phyloP scores from a whole-genome alignment of 1,140 invertebrate species.

The Penaeus chinensis region DNA sequence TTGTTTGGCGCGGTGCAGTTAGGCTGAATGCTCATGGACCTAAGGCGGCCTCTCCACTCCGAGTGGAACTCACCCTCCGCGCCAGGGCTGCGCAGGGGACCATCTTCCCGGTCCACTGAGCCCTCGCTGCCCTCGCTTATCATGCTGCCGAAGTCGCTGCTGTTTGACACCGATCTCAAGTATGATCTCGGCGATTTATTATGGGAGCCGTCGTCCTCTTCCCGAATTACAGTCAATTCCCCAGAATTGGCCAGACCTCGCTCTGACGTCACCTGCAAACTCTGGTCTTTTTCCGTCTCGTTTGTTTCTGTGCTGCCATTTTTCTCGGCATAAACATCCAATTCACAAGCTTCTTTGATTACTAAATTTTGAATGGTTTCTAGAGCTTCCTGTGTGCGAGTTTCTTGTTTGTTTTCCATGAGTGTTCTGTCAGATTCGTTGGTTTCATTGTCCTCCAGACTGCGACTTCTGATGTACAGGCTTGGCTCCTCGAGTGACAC shows the following conservation, averaged over 20 bases:
- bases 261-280: constrained; percentile 20
- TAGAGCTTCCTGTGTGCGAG: neutral
- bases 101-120: constrained; percentile 33
- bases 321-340: neutral
- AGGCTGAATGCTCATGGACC: constrained; percentile 21
- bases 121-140: constrained; percentile 46
- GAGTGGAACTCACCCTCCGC: constrained; percentile 15
- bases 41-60: constrained; percentile 29
- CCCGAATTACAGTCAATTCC: constrained; percentile 35
- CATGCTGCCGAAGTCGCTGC: constrained; percentile 52
- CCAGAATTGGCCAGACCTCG: constrained; percentile 15
- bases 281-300: neutral
- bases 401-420: neutral
- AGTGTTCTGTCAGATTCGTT: constrained; percentile 11
- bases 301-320: neutral
- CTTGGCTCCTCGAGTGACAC: constrained; percentile 43
- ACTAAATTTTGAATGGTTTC: neutral
- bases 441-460: neutral
- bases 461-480: constrained; percentile 9
- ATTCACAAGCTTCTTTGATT: neutral
- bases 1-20: neutral
- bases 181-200: constrained; percentile 3
- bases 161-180: constrained; percentile 40
- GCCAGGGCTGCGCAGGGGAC: constrained; percentile 25
- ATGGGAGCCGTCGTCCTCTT: constrained; percentile 16